Evolutionary conservation across 2,797 vertebrate species (phyloP).

Genomic region (Silurus aristotelis): DNA sequence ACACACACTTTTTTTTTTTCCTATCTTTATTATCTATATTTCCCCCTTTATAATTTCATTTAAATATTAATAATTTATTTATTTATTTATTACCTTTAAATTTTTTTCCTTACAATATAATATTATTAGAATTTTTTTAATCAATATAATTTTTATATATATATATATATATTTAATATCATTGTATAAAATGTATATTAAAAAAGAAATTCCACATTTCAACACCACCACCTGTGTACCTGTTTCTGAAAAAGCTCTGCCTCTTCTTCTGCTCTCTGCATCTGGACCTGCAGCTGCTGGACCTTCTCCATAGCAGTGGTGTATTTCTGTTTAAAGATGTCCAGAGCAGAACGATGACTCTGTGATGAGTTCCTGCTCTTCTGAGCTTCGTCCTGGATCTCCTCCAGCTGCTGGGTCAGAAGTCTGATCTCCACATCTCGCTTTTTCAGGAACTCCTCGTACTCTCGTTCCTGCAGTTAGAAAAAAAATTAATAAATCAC

Average conservation of each 20-base stretch:
- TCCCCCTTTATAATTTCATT: too few species aligned
- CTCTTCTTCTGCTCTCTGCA: slow-evolving; percentile 64
- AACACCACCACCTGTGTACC: slow-evolving; percentile 54
- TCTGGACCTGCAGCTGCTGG: slow-evolving; percentile 61
- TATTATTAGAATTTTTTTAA: too few species aligned
- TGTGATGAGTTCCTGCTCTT: slow-evolving; percentile 52
- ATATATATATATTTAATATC: too few species aligned
- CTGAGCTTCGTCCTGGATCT: slow-evolving; percentile 59
- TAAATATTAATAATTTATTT: too few species aligned
- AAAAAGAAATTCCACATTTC: too few species aligned
- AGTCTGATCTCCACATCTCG: slow-evolving; percentile 49
- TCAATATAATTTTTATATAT: too few species aligned
- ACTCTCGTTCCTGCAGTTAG: slow-evolving; percentile 57
- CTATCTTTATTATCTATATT: too few species aligned
- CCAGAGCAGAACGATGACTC: slow-evolving; percentile 55
- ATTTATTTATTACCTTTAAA: too few species aligned
- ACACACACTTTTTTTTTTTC: too few species aligned
- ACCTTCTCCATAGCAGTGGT: slow-evolving; percentile 60
- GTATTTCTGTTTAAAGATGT: slow-evolving; percentile 72
- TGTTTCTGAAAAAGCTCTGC: slow-evolving; percentile 63
- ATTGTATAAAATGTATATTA: too few species aligned
- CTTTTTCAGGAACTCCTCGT: slow-evolving; percentile 60
- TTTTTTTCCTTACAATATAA: too few species aligned
- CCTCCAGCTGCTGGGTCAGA: slow-evolving; percentile 58
- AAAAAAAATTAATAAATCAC: slow-evolving; percentile 18